These are phyloP conservation scores for Huso huso DNA, from an alignment of 2,797 vertebrate species.

Conservation along the genomic window DNA sequence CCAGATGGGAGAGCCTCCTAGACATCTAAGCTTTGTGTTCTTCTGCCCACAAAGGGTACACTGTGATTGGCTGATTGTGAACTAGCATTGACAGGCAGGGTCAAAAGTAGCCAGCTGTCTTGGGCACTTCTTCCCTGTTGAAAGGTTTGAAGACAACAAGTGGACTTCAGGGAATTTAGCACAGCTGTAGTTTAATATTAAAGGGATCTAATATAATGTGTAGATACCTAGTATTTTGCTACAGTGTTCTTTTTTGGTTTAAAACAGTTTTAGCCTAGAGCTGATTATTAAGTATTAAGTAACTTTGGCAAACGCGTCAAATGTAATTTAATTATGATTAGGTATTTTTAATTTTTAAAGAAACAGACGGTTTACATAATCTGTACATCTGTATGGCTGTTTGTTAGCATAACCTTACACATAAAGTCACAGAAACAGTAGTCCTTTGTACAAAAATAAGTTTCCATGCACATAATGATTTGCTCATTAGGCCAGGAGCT, in stretches of 20 bases:
- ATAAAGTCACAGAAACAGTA: conserved; percentile 1
- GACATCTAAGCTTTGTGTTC: too few relatives aligned
- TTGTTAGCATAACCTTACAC: neutral
- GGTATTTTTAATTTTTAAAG: neutral
- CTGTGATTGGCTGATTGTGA: neutral
- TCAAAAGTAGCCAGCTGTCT: neutral
- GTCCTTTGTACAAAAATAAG: neutral
- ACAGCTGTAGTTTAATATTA: too few relatives aligned
- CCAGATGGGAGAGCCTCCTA: too few relatives aligned
- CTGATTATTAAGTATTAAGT: too few relatives aligned
- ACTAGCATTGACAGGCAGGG: neutral
- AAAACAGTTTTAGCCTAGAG: too few relatives aligned
- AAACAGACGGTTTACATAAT: neutral
- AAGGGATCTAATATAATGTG: too few relatives aligned
- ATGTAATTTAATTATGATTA: neutral
- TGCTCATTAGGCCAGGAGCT: neutral
- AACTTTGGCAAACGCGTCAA: too few relatives aligned
- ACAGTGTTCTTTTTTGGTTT: too few relatives aligned
- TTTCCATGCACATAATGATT: neutral
- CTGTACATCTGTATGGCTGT: neutral
- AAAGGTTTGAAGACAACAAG: conserved; percentile 26
- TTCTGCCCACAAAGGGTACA: too few relatives aligned
- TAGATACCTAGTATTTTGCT: too few relatives aligned
- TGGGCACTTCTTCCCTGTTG: conserved; percentile 15
- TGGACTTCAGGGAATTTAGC: conserved; percentile 24